phyloP scores from a whole-genome alignment of 1,140 invertebrate genomes.

The Trichonephila clavata region DNA sequence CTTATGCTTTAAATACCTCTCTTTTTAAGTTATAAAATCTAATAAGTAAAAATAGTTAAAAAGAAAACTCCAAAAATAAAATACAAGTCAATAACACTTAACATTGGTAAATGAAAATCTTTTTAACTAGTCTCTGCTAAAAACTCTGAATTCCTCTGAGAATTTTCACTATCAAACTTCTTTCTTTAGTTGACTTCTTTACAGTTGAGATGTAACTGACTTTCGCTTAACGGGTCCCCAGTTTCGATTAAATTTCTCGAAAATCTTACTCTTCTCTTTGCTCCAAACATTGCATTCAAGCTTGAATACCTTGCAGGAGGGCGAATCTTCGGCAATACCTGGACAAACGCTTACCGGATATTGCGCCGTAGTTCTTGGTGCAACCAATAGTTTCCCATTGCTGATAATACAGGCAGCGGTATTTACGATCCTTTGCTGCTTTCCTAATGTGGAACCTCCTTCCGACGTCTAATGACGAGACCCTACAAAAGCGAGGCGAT shows the following conservation, averaged over 20 bases:
- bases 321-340: not conserved
- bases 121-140: no score
- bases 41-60: no score
- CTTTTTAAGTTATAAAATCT: no score
- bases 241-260: not conserved
- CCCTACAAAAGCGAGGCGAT: constrained; percentile 3
- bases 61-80: no score
- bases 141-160: no score
- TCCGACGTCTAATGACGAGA: not conserved
- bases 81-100: no score
- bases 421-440: constrained; percentile 16
- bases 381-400: constrained; percentile 16
- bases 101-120: no score
- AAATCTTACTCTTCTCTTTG: not conserved
- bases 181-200: no score
- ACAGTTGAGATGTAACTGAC: not conserved
- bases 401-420: not conserved
- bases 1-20: no score
- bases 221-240: not conserved
- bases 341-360: constrained; percentile 9
- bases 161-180: no score
- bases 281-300: not conserved
- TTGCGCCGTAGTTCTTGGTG: constrained; percentile 20
- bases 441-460: not conserved
- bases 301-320: not conserved